These are phyloP conservation scores for Gryllus longicercus DNA, from an alignment of 2,888 invertebrate species.

Conservation along the genomic window DNA sequence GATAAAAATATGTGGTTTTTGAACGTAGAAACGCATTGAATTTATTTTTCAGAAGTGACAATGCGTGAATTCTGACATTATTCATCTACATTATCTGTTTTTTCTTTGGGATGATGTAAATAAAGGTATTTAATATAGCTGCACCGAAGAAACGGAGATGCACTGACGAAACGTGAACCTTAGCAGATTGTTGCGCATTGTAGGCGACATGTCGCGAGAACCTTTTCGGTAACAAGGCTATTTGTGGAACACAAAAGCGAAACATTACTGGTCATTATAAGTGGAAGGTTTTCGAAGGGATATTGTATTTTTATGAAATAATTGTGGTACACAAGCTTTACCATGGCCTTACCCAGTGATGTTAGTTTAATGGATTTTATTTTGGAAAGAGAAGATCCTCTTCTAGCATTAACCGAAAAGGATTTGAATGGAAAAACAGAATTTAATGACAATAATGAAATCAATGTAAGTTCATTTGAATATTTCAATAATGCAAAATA, in stretches of 20 bases:
- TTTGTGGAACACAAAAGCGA: no score
- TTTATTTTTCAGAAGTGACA: no score
- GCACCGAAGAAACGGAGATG: no score
- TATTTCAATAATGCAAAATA: neutral
- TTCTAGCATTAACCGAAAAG: conserved; percentile 43
- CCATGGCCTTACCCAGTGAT: conserved; percentile 45
- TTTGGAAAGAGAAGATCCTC: conserved; percentile 46
- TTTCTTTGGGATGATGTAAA: no score
- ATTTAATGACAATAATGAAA: conserved; percentile 31
- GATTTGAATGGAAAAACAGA: conserved; percentile 40
- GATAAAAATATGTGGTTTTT: neutral
- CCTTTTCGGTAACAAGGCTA: no score
- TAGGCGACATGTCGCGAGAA: no score
- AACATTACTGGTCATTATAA: no score
- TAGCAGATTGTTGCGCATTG: no score
- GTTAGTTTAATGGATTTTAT: conserved; percentile 48
- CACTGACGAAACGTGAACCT: no score
- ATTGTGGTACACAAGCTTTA: neutral
- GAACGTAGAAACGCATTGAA: neutral
- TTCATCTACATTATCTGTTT: neutral
- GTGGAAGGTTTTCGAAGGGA: no score
- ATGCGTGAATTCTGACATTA: neutral
- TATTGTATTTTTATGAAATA: no score
- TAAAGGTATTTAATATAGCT: no score
- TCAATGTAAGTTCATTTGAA: conserved; percentile 30